phyloP scores from a whole-genome alignment of 2,113 vertebrate genomes.

The Callaeas wilsoni region DNA sequence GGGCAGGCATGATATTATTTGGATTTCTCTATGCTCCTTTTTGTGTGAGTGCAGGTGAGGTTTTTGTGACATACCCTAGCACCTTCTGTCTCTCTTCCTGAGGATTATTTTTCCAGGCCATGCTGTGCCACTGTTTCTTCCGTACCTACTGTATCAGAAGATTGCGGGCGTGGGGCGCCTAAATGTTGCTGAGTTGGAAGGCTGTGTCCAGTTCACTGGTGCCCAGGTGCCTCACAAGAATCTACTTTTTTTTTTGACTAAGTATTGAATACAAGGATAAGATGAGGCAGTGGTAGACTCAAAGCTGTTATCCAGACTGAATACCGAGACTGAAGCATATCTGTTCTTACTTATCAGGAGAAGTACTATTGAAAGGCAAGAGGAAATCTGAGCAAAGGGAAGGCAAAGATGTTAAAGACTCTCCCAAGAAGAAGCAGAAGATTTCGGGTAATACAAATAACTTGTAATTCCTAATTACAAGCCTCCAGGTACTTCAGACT shows the following conservation, averaged over 20 bases:
- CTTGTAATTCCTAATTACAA: neutral
- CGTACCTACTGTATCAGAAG: neutral
- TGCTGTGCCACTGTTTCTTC: neutral
- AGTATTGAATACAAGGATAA: neutral
- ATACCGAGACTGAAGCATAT: neutral
- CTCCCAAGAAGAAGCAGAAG: conserved; percentile 73
- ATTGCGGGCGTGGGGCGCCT: neutral
- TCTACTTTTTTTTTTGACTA: neutral
- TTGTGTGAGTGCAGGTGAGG: neutral
- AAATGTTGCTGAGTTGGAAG: neutral
- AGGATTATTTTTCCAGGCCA: neutral
- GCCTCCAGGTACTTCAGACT: neutral
- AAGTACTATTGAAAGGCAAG: conserved; percentile 57
- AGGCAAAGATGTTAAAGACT: conserved; percentile 59
- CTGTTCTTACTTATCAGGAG: conserved; percentile 30
- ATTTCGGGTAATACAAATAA: conserved; percentile 57
- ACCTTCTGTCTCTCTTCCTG: neutral
- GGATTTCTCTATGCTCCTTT: neutral
- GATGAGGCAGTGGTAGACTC: neutral
- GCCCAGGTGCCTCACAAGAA: neutral
- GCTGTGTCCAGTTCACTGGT: neutral
- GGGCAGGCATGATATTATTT: neutral
- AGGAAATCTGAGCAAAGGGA: conserved; percentile 65
- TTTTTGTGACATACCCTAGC: neutral
- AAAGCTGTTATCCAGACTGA: neutral